phyloP scores from a whole-genome alignment of 2,888 invertebrate species.

The Drosophila mimica region DNA sequence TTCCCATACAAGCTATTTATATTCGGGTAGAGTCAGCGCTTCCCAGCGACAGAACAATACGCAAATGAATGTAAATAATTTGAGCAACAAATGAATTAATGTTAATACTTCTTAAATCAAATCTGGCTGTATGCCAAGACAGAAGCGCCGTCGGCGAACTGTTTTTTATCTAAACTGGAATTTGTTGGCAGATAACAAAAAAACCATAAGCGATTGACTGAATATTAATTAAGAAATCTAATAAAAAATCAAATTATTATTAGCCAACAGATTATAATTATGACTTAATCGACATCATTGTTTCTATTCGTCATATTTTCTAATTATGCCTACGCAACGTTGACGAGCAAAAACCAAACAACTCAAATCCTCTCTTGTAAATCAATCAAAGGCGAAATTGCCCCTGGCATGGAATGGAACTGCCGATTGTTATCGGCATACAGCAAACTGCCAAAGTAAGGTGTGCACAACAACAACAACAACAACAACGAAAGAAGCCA shows the following conservation, averaged over 20 bases:
- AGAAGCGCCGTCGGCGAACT: not conserved
- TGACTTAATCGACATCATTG: conserved; percentile 65
- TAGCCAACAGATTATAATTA: conserved; percentile 71
- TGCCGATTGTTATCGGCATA: conserved; percentile 29
- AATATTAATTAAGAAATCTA: conserved; percentile 55
- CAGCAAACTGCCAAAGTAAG: conserved; percentile 24
- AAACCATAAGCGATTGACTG: conserved; percentile 22
- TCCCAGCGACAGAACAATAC: conserved; percentile 37
- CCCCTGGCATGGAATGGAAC: conserved; percentile 68
- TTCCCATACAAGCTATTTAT: conserved; percentile 75
- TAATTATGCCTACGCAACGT: conserved; percentile 71
- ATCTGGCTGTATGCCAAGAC: not conserved
- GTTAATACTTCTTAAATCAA: not conserved
- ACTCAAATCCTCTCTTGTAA: conserved; percentile 59
- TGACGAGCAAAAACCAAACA: conserved; percentile 21
- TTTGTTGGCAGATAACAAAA: conserved; percentile 39
- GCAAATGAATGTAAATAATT: conserved; percentile 75
- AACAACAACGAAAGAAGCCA: conserved; percentile 2
- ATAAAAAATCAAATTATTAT: conserved; percentile 66
- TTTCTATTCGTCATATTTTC: conserved; percentile 45
- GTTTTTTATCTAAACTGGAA: conserved; percentile 23
- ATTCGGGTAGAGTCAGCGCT: conserved; percentile 44
- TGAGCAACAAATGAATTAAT: conserved; percentile 58
- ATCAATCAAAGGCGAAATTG: conserved; percentile 79
- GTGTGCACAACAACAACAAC: conserved; percentile 32